Percentiles rank a stretch among this genome's conserved stretches.
Evolutionary conservation across 2,113 vertebrate species (phyloP).

Genomic region (Albula goreensis): DNA sequence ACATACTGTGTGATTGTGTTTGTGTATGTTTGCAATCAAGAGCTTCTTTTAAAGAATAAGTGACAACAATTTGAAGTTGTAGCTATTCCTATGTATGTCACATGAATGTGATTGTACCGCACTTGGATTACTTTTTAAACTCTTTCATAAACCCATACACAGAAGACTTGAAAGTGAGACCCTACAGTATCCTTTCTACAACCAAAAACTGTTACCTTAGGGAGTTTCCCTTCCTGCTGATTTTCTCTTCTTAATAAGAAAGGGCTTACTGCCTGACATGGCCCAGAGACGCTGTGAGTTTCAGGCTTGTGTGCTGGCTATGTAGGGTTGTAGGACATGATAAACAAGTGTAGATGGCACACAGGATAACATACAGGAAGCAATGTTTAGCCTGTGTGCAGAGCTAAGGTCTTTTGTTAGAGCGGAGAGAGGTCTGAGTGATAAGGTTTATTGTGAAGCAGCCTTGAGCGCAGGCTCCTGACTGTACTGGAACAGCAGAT

Average conservation of each 20-base stretch:
- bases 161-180: no score
- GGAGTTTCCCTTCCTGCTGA: neutral
- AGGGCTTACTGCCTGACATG: no score
- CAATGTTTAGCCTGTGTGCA: neutral
- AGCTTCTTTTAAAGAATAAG: no score
- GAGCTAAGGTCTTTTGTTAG: neutral
- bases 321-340: neutral
- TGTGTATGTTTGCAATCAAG: no score
- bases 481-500: neutral
- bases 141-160: no score
- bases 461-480: neutral
- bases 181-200: neutral
- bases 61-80: no score
- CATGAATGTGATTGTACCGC: no score
- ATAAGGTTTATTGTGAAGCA: neutral
- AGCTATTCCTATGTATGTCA: no score
- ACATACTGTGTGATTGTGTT: no score
- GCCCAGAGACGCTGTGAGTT: no score
- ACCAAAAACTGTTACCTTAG: neutral
- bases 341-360: neutral
- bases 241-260: neutral
- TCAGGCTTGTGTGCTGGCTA: no score
- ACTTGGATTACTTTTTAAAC: no score
- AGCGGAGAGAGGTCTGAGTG: neutral
- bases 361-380: neutral